These are phyloP conservation scores for Protosalanx chinensis DNA, from an alignment of 2,797 vertebrate species.

Conservation along the genomic window DNA sequence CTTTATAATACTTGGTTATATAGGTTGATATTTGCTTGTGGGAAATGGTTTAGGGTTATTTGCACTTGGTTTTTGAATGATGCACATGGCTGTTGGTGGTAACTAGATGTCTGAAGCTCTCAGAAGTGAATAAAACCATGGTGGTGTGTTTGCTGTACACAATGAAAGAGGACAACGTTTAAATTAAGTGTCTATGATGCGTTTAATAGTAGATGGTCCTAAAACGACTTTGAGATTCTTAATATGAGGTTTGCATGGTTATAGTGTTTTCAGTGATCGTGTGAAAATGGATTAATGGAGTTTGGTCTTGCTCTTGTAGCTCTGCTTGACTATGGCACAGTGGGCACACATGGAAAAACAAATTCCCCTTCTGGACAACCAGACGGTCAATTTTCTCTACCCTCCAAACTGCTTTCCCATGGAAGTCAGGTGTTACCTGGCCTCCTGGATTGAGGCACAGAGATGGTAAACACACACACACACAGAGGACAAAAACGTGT, in stretches of 20 bases:
- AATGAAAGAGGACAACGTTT: neutral
- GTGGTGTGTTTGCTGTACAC: neutral
- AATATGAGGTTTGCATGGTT: neutral
- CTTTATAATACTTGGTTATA: too few species aligned
- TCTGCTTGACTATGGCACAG: slow-evolving; percentile 69
- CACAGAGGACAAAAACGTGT: neutral
- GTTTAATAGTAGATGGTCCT: neutral
- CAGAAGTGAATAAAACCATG: too few species aligned
- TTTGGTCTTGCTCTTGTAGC: slow-evolving; percentile 18
- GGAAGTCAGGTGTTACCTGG: slow-evolving; percentile 71
- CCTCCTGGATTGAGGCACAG: slow-evolving; percentile 75
- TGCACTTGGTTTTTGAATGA: too few species aligned
- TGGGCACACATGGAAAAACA: slow-evolving; percentile 69
- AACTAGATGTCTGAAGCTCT: too few species aligned
- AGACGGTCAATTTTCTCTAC: slow-evolving; percentile 66
- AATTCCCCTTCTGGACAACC: slow-evolving; percentile 55
- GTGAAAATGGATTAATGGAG: too few species aligned
- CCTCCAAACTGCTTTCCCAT: slow-evolving; percentile 69
- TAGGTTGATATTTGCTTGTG: too few species aligned
- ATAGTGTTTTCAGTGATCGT: neutral
- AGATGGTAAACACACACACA: slow-evolving; percentile 62
- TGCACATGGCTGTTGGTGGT: too few species aligned
- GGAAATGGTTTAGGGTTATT: too few species aligned
- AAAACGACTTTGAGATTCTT: too few species aligned
- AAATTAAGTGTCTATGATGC: neutral